Evolutionary conservation across 2,888 invertebrate genomes (phyloP), one percentile per base, ranked within the genome.

Genomic region (Drosophila yooni): DNA sequence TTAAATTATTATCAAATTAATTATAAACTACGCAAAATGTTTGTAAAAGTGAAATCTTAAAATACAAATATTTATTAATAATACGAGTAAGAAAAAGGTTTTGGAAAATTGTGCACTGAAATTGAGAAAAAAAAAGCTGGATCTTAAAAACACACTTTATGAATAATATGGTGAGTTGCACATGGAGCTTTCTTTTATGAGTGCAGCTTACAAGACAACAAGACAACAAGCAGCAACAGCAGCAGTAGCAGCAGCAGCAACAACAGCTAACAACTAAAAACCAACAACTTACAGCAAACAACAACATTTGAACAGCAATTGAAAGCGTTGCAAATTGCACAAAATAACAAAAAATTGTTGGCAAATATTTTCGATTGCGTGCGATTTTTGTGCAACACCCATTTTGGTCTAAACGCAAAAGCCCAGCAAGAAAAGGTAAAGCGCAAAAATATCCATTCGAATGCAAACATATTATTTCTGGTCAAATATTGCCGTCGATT

Each of bases 291-390:
- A 33, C 76, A 60, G 34, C 57, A 60, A 67, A 54, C 56, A 68
- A 63, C n/a, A 48, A 51, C 38, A 60, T 59, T 59, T 72, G 31
- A 38, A 46, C 53, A 59, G 50, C 56, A 71, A 61, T 68, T 27
- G 57, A 54, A 70, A 80, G 76, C 71, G 56, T 76, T 58, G 57
- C 58, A 68, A 67, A 77, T 63, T 76, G 40, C n/a, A 68, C 31
- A 18, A 62, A 58, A 18, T 25, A 53, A 5, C 2, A 53, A 34
- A 25, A 25, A 34, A 8, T 13, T 59, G 36, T 64, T 56, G 43
- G 36, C 60, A 79, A 79, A 71, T 67, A 75, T 75, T 75, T 79
- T 38, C 10, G 56, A 40, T 15, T 46, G 58, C 74, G 29, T 79
- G 54, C 40, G 25, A 65, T 31, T 31, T 40, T 54, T 62, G 64